Evolutionary conservation across 2,888 invertebrate genomes (phyloP).

Genomic region (Syritta pipiens): DNA sequence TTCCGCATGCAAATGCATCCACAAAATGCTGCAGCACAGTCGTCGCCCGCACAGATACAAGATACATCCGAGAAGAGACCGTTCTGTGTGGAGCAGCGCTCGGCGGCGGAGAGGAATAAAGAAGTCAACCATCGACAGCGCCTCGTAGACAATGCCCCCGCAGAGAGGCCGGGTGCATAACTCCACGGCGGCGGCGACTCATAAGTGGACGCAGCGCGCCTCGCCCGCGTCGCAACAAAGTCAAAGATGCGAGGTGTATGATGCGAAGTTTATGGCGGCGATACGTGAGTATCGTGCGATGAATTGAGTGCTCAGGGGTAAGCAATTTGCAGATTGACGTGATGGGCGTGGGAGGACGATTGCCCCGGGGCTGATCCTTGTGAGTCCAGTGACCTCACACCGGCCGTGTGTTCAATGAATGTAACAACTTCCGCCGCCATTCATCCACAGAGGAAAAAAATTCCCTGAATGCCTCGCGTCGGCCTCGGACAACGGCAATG

Average conservation of each 20-base stretch:
- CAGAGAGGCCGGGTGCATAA: slow-evolving; percentile 17
- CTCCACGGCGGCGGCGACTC: not conserved
- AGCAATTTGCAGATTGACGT: slow-evolving; percentile 36
- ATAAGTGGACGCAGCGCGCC: not conserved
- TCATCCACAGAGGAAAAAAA: not conserved
- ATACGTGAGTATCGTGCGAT: slow-evolving; percentile 21
- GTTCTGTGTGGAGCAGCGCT: too few relatives aligned
- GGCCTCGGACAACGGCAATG: slow-evolving; percentile 41
- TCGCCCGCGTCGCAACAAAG: slow-evolving; percentile 7
- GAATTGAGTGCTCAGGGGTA: slow-evolving; percentile 52
- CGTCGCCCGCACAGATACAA: slow-evolving; percentile 16
- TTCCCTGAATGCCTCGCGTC: slow-evolving; percentile 37
- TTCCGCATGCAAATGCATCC: slow-evolving; percentile 50
- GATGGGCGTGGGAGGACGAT: not conserved
- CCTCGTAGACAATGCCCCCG: slow-evolving; percentile 49
- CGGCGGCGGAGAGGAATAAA: slow-evolving; percentile 40
- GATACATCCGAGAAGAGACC: slow-evolving; percentile 11
- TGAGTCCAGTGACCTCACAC: too few relatives aligned
- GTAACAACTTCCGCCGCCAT: slow-evolving; percentile 15
- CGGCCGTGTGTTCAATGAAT: slow-evolving; percentile 4
- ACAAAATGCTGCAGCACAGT: slow-evolving; percentile 15
- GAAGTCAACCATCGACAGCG: slow-evolving; percentile 57
- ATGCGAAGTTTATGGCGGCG: slow-evolving; percentile 24
- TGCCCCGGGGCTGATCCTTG: too few relatives aligned
- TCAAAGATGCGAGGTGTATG: slow-evolving; percentile 11